Evolutionary conservation across 2,888 invertebrate species (phyloP).

Genomic region (Nomada hirtipes): DNA sequence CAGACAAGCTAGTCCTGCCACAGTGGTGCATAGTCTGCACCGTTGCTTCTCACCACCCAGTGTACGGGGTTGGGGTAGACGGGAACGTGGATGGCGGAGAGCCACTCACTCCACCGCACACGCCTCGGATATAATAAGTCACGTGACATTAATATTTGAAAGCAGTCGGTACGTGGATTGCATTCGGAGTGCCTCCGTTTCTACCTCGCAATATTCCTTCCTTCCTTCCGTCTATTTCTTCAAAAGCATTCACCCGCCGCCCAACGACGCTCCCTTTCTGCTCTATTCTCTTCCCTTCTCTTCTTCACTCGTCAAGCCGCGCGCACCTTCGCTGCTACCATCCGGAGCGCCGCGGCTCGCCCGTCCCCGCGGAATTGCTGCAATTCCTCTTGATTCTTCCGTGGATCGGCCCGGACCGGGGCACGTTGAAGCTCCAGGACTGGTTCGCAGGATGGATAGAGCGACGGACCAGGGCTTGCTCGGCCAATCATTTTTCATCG

Average conservation of each 20-base stretch:
- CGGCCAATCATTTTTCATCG: too few species aligned
- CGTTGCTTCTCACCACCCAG: constrained; percentile 68
- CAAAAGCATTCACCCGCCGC: constrained; percentile 32
- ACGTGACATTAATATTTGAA: constrained; percentile 85
- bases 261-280: constrained; percentile 1
- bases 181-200: constrained; percentile 80
- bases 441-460: too few species aligned
- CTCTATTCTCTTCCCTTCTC: constrained; percentile 21
- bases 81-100: constrained; percentile 67
- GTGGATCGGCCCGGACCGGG: neutral
- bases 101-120: constrained; percentile 80
- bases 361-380: constrained; percentile 36
- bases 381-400: constrained; percentile 23
- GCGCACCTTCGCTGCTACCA: constrained; percentile 16
- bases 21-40: constrained; percentile 70
- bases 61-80: constrained; percentile 32
- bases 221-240: constrained; percentile 70
- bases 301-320: constrained; percentile 44
- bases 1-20: constrained; percentile 74
- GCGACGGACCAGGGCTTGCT: too few species aligned
- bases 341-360: constrained; percentile 9
- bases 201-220: constrained; percentile 78
- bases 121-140: constrained; percentile 84
- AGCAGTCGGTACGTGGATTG: constrained; percentile 84
- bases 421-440: too few species aligned